Percentiles rank a stretch among this genome's conserved stretches.
These are phyloP conservation scores for Anthoscopus minutus DNA, from an alignment of 2,113 vertebrate species.

Conservation along the genomic window DNA sequence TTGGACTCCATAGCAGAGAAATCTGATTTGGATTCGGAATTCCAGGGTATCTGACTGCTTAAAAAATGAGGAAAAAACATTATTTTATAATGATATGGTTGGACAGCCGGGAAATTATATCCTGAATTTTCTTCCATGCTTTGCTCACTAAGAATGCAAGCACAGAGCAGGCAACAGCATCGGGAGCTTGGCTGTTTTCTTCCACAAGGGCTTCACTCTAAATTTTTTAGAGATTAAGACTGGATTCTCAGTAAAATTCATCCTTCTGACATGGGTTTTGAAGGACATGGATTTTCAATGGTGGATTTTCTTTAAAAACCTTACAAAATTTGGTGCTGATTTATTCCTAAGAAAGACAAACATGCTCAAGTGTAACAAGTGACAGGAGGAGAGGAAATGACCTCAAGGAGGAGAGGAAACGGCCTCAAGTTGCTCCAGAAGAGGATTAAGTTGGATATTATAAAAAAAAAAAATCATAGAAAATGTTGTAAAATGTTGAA, in stretches of 20 bases:
- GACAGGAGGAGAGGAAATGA: no score
- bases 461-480: no score
- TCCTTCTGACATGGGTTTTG: not conserved
- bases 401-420: not conserved
- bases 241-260: not conserved
- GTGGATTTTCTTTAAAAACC: not conserved
- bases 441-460: not conserved
- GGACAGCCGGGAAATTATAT: slow-evolving; percentile 72
- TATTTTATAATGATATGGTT: slow-evolving; percentile 63
- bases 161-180: not conserved
- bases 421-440: no score
- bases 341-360: not conserved
- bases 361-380: no score
- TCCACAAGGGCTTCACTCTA: not conserved
- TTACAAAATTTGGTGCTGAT: not conserved
- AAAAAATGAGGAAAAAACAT: slow-evolving; percentile 68
- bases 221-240: not conserved
- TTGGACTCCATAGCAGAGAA: slow-evolving; percentile 77
- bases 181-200: not conserved
- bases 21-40: slow-evolving; percentile 79
- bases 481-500: not conserved
- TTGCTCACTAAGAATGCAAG: slow-evolving; percentile 40
- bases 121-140: slow-evolving; percentile 62
- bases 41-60: slow-evolving; percentile 64
- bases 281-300: not conserved